Conservation (phyloP, 1,140 invertebrate genomes). For the Halesus radiatus region DNA sequence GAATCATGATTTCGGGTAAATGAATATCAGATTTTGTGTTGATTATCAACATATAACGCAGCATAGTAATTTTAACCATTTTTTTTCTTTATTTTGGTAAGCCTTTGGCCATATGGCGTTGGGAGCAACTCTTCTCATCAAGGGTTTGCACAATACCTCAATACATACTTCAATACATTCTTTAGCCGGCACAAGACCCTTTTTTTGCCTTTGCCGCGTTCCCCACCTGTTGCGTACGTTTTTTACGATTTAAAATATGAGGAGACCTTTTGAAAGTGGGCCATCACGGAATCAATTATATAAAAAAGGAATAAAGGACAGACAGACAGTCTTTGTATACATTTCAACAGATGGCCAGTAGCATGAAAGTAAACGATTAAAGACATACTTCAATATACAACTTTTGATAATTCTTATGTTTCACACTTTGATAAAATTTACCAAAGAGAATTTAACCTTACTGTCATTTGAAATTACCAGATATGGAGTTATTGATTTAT, state of each 20-base stretch:
- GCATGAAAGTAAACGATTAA: too few species aligned
- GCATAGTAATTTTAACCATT: slow-evolving; percentile 20
- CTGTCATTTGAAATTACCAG: too few species aligned
- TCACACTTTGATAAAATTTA: too few species aligned
- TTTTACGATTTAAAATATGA: slow-evolving; percentile 43
- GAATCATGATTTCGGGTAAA: neutral
- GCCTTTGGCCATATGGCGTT: slow-evolving; percentile 40
- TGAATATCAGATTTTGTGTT: slow-evolving; percentile 4
- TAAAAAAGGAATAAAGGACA: slow-evolving; percentile 17
- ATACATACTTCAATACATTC: too few species aligned
- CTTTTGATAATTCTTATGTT: too few species aligned
- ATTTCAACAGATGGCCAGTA: neutral
- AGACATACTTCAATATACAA: too few species aligned
- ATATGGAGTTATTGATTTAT: too few species aligned
- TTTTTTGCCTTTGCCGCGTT: slow-evolving; percentile 39
- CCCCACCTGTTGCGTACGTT: slow-evolving; percentile 50
- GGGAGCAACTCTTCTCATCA: neutral
- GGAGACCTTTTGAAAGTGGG: slow-evolving; percentile 23
- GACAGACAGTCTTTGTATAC: neutral
- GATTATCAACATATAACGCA: neutral
- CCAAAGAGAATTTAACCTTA: too few species aligned
- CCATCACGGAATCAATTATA: slow-evolving; percentile 44
- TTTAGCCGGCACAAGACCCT: slow-evolving; percentile 40
- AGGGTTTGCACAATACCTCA: slow-evolving; percentile 15
- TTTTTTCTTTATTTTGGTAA: slow-evolving; percentile 19